Conservation (phyloP, 2,113 vertebrate genomes). For the Calyptommatus sinebrachiatus region DNA sequence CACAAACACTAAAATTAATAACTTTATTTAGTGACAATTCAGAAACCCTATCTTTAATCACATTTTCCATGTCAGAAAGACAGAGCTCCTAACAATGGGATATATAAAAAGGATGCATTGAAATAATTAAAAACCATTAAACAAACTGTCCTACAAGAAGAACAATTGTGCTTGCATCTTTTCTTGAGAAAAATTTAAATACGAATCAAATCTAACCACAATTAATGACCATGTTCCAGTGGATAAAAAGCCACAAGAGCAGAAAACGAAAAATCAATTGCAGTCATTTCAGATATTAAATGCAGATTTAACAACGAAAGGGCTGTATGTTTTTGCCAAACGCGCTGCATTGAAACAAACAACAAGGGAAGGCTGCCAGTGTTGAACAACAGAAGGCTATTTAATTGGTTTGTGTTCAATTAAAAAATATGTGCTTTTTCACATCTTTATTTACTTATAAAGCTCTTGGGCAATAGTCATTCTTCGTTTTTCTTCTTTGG, state of each 20-base stretch:
- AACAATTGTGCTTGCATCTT: constrained; percentile 1
- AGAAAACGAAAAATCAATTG: neutral
- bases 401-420: neutral
- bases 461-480: neutral
- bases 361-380: neutral
- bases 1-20: neutral
- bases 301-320: neutral
- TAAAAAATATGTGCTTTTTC: neutral
- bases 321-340: neutral
- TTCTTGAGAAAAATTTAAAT: constrained; percentile 1
- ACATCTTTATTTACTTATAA: constrained; percentile 15
- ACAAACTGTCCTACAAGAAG: neutral
- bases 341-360: neutral
- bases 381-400: constrained; percentile 2
- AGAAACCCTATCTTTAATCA: constrained; percentile 1
- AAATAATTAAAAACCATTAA: constrained; percentile 5
- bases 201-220: constrained; percentile 7
- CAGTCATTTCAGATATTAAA: constrained; percentile 18
- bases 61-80: constrained; percentile 2
- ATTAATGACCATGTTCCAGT: neutral
- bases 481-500: neutral
- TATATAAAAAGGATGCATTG: neutral
- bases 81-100: neutral
- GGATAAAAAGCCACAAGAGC: neutral
- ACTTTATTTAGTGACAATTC: neutral